Percentiles rank a stretch among this genome's conserved stretches.
phyloP scores from a whole-genome alignment of 2,797 vertebrate species.

The Antennarius maculatus region DNA sequence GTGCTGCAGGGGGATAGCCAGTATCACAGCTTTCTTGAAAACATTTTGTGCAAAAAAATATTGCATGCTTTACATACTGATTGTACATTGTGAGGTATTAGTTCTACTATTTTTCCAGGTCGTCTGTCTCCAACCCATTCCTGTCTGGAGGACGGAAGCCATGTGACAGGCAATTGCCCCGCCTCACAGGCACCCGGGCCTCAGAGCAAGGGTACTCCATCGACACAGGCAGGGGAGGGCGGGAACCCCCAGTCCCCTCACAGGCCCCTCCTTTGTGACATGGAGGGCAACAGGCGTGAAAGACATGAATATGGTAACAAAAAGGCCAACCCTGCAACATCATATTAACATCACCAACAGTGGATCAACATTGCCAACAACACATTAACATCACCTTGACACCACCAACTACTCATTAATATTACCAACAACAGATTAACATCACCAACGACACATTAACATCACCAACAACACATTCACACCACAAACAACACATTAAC shows the following conservation, averaged over 20 bases:
- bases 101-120: slow-evolving; percentile 68
- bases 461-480: too few species aligned
- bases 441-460: too few species aligned
- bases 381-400: slow-evolving; percentile 50
- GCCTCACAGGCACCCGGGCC: slow-evolving; percentile 72
- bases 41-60: too few species aligned
- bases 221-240: slow-evolving; percentile 78
- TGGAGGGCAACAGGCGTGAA: slow-evolving; percentile 88
- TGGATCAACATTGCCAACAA: too few species aligned
- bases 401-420: too few species aligned
- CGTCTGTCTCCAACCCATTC: slow-evolving; percentile 84
- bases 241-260: slow-evolving; percentile 80
- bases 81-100: slow-evolving; percentile 3
- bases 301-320: slow-evolving; percentile 85
- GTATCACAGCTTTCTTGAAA: too few species aligned
- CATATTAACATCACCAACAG: background rate
- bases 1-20: too few species aligned
- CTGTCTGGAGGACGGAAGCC: slow-evolving; percentile 86
- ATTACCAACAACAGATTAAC: too few species aligned
- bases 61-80: background rate
- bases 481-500: slow-evolving; percentile 45
- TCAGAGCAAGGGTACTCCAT: slow-evolving; percentile 82
- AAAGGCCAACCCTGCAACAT: slow-evolving; percentile 59
- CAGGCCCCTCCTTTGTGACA: slow-evolving; percentile 85
- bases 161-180: slow-evolving; percentile 80